These are phyloP conservation scores for Drosophila orosa DNA, from an alignment of 1,140 invertebrate species.

Conservation along the genomic window DNA sequence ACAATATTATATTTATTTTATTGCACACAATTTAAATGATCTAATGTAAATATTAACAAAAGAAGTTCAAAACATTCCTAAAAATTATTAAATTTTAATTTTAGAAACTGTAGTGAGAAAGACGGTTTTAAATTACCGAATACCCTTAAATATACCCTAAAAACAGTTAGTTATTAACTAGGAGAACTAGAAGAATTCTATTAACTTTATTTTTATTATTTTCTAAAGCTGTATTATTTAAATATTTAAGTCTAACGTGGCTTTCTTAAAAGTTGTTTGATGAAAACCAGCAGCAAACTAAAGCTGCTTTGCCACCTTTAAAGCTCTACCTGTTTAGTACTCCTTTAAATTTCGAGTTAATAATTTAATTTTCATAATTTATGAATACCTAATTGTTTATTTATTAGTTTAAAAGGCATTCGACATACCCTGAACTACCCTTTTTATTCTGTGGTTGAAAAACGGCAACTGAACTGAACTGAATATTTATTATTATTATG, in stretches of 20 bases:
- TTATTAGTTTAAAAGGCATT: not conserved
- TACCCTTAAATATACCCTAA: too few relatives aligned
- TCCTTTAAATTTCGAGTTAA: not conserved
- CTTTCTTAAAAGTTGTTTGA: too few relatives aligned
- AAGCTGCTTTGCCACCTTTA: not conserved
- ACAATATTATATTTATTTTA: not conserved
- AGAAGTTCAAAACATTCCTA: too few relatives aligned
- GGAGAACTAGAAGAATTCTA: too few relatives aligned
- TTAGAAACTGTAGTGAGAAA: too few relatives aligned
- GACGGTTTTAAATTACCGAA: too few relatives aligned
- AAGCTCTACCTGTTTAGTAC: accelerated
- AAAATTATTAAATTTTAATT: too few relatives aligned
- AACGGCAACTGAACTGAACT: conserved; percentile 65
- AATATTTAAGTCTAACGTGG: too few relatives aligned
- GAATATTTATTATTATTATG: conserved; percentile 82
- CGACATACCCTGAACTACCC: conserved; percentile 2
- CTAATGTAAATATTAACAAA: not conserved
- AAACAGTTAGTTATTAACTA: too few relatives aligned
- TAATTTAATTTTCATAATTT: not conserved
- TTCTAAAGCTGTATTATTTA: too few relatives aligned
- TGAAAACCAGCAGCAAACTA: not conserved
- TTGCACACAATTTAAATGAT: not conserved
- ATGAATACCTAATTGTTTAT: not conserved
- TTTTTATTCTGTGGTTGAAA: conserved; percentile 14
- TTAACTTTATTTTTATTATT: too few relatives aligned